A percentile compares a stretch with the other conserved stretches of the same genome.
Evolutionary conservation across 2,888 invertebrate species (phyloP).

Genomic region (Ectobius pallidus): DNA sequence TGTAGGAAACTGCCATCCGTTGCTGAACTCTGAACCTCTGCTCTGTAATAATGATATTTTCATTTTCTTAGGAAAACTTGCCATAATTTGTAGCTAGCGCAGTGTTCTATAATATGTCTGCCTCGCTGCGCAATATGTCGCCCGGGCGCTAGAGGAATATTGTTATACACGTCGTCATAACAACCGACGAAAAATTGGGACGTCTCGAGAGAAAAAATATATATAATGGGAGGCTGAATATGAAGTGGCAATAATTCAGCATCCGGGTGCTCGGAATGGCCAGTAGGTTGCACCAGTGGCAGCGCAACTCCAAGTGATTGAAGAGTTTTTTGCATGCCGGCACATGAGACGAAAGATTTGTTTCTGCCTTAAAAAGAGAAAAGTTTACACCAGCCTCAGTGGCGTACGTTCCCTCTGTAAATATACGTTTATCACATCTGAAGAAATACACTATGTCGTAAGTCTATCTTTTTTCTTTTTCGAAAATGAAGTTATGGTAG

Average conservation of each 20-base stretch:
- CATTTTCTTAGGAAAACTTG: conserved; percentile 19
- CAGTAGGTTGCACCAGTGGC: conserved; percentile 24
- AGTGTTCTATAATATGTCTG: neutral
- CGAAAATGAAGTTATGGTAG: no score
- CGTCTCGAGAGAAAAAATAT: conserved; percentile 23
- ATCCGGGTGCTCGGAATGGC: conserved; percentile 39
- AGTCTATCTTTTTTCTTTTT: no score
- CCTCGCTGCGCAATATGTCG: conserved; percentile 19
- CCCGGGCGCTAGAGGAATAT: neutral
- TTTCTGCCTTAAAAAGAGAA: conserved; percentile 20
- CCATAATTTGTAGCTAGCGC: conserved; percentile 15
- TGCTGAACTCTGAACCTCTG: neutral
- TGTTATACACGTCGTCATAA: conserved; percentile 17
- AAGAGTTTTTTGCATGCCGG: conserved; percentile 42
- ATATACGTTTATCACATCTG: no score
- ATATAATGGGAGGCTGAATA: conserved; percentile 34
- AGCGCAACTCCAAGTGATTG: conserved; percentile 33
- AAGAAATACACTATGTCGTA: no score
- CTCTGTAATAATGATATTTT: conserved; percentile 25
- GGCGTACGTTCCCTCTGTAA: no score
- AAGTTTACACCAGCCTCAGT: conserved; percentile 38
- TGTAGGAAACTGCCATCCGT: neutral
- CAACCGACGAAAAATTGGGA: conserved; percentile 13
- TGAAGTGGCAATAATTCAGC: conserved; percentile 39
- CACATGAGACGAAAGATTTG: conserved; percentile 40